Base-by-base conservation (phyloP, 2,113 vertebrate species). In the Triplophysa siluroides region DNA sequence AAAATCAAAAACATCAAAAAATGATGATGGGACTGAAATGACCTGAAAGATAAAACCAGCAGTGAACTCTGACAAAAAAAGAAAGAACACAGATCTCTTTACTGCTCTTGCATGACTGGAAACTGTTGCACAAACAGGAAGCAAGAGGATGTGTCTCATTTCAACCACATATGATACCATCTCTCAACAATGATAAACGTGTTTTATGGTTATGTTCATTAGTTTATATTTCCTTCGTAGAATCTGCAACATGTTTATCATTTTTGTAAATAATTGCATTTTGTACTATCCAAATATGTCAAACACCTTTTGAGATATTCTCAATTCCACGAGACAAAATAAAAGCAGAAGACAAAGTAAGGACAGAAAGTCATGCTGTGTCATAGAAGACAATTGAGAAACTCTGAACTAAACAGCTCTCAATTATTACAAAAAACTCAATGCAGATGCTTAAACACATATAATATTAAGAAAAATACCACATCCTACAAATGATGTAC, bases 71-170 rank as follows among this genome's bases (percentile, higher is more conserved):
- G 18, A 52, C 8, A 71, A 63, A 62, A 47, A 29, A 73, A 29
- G 6, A 0, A 58, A 54, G n/a, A 24, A 26, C 61, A 26, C 11
- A 14, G 21, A 24, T 33, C 16, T 47, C 21, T 52, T 66, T 33
- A 24, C 33, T 74, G 11, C 41, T 60, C 8, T 23, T 60, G 47
- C 52, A 65, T 33, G 33, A 80, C 18, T 81, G 71, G 62, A 74
- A 80, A 74, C 62, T 18, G 45, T 72, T 67, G 63, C 70, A 75
- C 62, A 81, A 75, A 81, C 79, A 75, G 79, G 79, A 81, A 75
- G 29, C 72, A 21, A 79, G 24, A 62, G 12, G 26, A 33, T 4
- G 47, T 29, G 26, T 41, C 38, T 56, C 14, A 56, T 13, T 62
- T 54, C 45, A 41, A 65, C 78, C 61, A 24, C 78, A 80, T 29